Conservation (phyloP, 2,888 invertebrate species). For the Synergus laeviventris region DNA sequence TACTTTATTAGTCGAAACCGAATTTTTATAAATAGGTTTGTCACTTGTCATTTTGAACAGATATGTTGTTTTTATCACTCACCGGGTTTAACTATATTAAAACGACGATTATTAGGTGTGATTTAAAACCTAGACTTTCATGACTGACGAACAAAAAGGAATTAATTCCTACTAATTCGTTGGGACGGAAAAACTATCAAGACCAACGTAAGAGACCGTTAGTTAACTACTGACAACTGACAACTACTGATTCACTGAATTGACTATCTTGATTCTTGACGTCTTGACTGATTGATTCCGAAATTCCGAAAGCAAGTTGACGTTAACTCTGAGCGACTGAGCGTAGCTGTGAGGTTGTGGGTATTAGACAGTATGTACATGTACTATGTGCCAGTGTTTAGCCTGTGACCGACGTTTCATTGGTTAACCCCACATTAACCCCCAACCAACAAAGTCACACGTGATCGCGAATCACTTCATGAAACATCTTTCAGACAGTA, state of each 20-base stretch:
- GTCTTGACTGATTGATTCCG: no score
- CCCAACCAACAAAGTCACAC: not conserved
- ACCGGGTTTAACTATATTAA: not conserved
- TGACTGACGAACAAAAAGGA: not conserved
- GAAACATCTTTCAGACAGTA: no score
- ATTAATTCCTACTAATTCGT: slow-evolving; percentile 16
- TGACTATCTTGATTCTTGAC: no score
- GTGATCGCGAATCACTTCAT: slow-evolving; percentile 25
- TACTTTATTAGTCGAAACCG: not conserved
- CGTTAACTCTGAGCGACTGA: no score
- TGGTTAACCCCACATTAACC: slow-evolving; percentile 22
- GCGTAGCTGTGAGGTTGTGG: no score
- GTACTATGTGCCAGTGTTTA: no score
- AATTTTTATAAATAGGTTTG: not conserved
- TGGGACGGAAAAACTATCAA: not conserved
- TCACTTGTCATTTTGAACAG: not conserved
- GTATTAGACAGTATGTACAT: no score
- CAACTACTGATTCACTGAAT: no score
- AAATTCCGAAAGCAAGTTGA: not conserved
- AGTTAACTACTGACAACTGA: slow-evolving; percentile 31
- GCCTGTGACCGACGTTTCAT: not conserved
- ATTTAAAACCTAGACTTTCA: not conserved
- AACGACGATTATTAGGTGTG: not conserved
- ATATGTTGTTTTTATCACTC: not conserved
- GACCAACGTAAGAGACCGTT: not conserved